Conservation (phyloP, 2,888 invertebrate genomes). For the Cheilosia soror region DNA sequence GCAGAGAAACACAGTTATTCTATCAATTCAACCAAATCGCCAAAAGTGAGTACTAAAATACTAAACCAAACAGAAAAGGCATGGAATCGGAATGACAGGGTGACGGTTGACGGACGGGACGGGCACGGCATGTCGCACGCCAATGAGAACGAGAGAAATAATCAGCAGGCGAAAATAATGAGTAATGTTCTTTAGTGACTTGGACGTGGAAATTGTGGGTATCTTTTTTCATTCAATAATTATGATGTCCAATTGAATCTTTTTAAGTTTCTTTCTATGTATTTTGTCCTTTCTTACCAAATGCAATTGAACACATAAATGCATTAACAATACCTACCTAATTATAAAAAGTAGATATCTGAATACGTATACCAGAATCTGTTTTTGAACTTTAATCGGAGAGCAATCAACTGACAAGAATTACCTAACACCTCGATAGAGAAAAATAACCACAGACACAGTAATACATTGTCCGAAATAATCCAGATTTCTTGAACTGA, state of each 20-base stretch:
- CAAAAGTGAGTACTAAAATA: slow-evolving; percentile 34
- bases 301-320: background rate
- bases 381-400: slow-evolving; percentile 9
- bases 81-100: too few species aligned
- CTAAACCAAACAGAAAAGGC: background rate
- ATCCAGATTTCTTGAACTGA: too few species aligned
- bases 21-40: slow-evolving; percentile 37
- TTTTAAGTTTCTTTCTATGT: slow-evolving; percentile 19
- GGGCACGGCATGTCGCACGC: slow-evolving; percentile 8
- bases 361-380: background rate
- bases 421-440: slow-evolving; percentile 50
- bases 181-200: slow-evolving; percentile 30
- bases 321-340: background rate
- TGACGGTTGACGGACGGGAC: too few species aligned
- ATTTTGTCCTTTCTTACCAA: slow-evolving; percentile 5
- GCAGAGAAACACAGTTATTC: slow-evolving; percentile 62
- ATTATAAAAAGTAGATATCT: too few species aligned
- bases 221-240: slow-evolving; percentile 2
- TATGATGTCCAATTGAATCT: slow-evolving; percentile 30
- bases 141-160: slow-evolving; percentile 34
- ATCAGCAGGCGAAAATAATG: slow-evolving; percentile 35
- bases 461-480: background rate
- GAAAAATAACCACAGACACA: slow-evolving; percentile 26
- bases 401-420: slow-evolving; percentile 22
- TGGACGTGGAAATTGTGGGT: slow-evolving; percentile 1